A percentile compares a stretch with the other conserved stretches of the same genome.
Evolutionary conservation across 2,113 vertebrate genomes (phyloP).

Genomic region (Pangasianodon hypophthalmus): DNA sequence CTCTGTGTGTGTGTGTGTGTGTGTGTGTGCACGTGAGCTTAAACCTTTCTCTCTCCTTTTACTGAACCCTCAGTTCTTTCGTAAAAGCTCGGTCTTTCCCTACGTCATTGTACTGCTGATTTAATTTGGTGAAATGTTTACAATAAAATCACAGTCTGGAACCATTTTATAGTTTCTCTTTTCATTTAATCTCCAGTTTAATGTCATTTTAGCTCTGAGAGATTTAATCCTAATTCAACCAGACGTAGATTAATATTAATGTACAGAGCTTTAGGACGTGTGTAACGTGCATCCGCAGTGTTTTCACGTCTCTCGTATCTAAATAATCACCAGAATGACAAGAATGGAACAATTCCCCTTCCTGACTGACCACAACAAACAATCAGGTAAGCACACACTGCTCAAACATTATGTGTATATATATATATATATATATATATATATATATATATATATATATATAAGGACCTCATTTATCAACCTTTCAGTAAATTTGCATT

Average conservation of each 20-base stretch:
- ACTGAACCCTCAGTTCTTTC: constrained; percentile 41
- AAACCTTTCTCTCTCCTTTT: constrained; percentile 29
- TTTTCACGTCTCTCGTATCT: background rate
- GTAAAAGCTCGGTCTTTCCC: constrained; percentile 28
- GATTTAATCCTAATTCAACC: background rate
- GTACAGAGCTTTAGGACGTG: background rate
- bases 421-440: background rate
- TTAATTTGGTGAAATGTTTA: constrained; percentile 53
- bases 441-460: no score
- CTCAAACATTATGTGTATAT: background rate
- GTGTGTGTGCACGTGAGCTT: constrained; percentile 33
- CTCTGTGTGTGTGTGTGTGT: constrained; percentile 31
- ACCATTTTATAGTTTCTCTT: constrained; percentile 18
- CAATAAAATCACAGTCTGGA: constrained; percentile 49
- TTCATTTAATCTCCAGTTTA: background rate
- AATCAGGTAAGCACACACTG: background rate
- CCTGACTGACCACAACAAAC: background rate
- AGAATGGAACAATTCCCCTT: no score
- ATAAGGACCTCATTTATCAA: no score
- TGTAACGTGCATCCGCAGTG: background rate
- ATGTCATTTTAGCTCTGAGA: background rate
- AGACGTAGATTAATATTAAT: background rate
- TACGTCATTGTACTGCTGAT: constrained; percentile 38
- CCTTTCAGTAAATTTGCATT: no score
- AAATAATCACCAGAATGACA: background rate